These are phyloP conservation scores for Leucopternis melanops DNA, from an alignment of 2,113 vertebrate genomes.

Conservation along the genomic window DNA sequence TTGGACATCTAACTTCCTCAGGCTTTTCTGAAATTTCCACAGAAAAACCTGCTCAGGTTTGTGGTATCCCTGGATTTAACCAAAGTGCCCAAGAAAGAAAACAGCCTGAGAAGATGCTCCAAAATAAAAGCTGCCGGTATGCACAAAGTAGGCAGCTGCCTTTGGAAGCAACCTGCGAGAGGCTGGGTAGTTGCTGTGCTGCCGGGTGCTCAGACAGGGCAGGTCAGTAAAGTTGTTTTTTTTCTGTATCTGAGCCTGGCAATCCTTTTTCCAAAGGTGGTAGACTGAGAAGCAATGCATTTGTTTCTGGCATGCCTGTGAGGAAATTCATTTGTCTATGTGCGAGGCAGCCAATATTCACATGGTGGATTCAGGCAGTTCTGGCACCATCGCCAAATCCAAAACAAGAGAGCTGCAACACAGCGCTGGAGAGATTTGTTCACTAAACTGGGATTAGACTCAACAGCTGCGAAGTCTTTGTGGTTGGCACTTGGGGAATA, in stretches of 20 bases:
- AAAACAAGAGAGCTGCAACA: neutral
- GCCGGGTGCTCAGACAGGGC: neutral
- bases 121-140: neutral
- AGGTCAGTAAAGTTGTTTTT: accelerated
- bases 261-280: neutral
- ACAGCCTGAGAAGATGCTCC: neutral
- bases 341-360: neutral
- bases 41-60: neutral
- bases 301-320: neutral
- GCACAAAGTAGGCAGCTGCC: neutral
- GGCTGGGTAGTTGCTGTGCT: neutral
- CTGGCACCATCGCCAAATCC: neutral
- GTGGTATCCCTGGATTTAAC: neutral
- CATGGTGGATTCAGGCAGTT: neutral
- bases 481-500: neutral
- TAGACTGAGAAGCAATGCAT: neutral
- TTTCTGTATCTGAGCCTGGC: neutral
- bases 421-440: neutral
- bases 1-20: neutral
- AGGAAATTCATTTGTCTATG: neutral
- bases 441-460: neutral
- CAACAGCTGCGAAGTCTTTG: neutral
- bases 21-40: neutral
- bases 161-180: neutral
- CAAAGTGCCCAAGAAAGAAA: neutral